Base-by-base conservation (phyloP, 2,888 invertebrate species). In the Scaptomyza tumidula region DNA sequence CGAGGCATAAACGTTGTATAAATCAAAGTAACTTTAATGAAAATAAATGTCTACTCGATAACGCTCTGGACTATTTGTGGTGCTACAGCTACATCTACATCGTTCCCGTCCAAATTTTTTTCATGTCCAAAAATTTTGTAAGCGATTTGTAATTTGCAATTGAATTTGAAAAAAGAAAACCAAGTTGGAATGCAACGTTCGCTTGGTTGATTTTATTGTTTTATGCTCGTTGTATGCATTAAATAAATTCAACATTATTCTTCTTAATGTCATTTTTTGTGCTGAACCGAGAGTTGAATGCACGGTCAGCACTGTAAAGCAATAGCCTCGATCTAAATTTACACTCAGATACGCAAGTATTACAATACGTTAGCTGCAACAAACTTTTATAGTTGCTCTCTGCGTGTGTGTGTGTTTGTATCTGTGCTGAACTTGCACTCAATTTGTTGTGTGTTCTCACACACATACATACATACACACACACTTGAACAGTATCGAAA, bases 301-400 rank as follows among this genome's bases (percentile, higher is more conserved):
- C 70, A 86, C 90, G 88, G 76, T 80, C 89, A 90, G 91, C 91
- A 91, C 91, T 91, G 91, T 90, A 89, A 90, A 89, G 88, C 90
- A 90, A 90, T 88, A 90, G 88, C 91, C 91, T 92, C 91, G 91
- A 91, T 91, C 92, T 89, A 91, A 88, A 91, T 90, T 89, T 86
- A 80, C 88, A 88, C 82, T 84, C 68, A 86, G 71, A 81, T 76
- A 83, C 71, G 56, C 78, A 62, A 52, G 45, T 44, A 33, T 49
- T 70, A 69, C 71, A 71, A 39, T 39, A 39, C 14, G 39, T 39
- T 39, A 41, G 41, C 41, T 41, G 16, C 16, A 41, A 1, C 41
- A 41, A 41, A 10, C 10, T 41, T 41, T 41, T 16, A 41, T 41
- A 16, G 41, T 41, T 41, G 9, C 16, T 41, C 3, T 16, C 9